Evolutionary conservation across 1,140 invertebrate species (phyloP).

Genomic region (Cyclina sinensis): DNA sequence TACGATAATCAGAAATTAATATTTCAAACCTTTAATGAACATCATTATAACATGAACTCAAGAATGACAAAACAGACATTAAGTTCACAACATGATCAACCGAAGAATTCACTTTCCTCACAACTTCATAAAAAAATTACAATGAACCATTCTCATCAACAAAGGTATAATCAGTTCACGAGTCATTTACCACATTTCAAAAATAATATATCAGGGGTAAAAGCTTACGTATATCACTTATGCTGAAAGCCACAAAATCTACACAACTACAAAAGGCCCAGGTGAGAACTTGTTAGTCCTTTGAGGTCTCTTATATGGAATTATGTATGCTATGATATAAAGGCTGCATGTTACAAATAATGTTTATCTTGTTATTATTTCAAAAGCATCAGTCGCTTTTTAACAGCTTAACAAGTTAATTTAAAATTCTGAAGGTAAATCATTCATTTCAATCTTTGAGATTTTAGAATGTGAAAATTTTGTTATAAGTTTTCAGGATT

Average conservation of each 20-base stretch:
- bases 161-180: constrained; percentile 19
- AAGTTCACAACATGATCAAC: constrained; percentile 31
- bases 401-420: too few relatives aligned
- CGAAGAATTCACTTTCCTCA: constrained; percentile 8
- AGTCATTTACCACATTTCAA: constrained; percentile 30
- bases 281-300: too few relatives aligned
- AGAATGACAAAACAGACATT: constrained; percentile 37
- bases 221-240: too few relatives aligned
- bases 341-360: too few relatives aligned
- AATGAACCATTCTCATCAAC: constrained; percentile 15
- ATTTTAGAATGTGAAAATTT: too few relatives aligned
- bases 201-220: constrained; percentile 20
- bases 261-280: too few relatives aligned
- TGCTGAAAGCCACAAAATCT: neutral
- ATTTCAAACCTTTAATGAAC: neutral
- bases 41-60: constrained; percentile 26
- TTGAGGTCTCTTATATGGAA: too few relatives aligned
- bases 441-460: too few relatives aligned
- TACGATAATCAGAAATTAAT: constrained; percentile 39
- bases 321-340: too few relatives aligned
- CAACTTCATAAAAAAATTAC: neutral
- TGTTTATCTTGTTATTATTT: too few relatives aligned
- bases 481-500: neutral
- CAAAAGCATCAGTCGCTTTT: too few relatives aligned
- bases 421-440: too few relatives aligned